phyloP scores from a whole-genome alignment of 1,140 invertebrate species.

The Epicauta chinensis region DNA sequence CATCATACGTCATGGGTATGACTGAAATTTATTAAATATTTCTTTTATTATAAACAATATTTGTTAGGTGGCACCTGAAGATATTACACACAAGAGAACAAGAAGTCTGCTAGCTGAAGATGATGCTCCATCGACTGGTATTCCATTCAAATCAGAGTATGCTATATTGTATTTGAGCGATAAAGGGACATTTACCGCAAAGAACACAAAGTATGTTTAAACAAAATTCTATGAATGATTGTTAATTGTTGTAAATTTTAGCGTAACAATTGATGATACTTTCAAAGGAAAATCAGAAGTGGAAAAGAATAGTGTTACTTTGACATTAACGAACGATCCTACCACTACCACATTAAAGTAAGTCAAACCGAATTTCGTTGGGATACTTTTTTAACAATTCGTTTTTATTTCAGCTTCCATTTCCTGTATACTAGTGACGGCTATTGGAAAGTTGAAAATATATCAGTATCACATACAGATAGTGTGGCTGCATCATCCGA shows the following conservation, averaged over 20 bases:
- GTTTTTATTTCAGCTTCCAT: conserved; percentile 4
- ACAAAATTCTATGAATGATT: neutral
- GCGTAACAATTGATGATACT: neutral
- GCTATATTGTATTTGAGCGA: conserved; percentile 1
- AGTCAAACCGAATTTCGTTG: too few relatives aligned
- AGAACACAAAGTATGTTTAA: neutral
- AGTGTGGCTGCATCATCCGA: too few relatives aligned
- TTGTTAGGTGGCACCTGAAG: conserved; percentile 20
- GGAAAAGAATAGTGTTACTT: too few relatives aligned
- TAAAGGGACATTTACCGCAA: neutral
- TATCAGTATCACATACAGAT: neutral
- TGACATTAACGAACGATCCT: too few relatives aligned
- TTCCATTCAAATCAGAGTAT: neutral
- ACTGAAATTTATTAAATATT: conserved; percentile 15
- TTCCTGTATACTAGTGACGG: conserved; percentile 13
- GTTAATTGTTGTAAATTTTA: neutral
- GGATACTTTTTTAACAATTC: too few relatives aligned
- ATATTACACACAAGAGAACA: conserved; percentile 9
- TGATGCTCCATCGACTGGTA: neutral
- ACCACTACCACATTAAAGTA: too few relatives aligned
- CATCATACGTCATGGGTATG: conserved; percentile 39
- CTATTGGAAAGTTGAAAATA: conserved; percentile 17
- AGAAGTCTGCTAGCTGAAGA: conserved; percentile 6
- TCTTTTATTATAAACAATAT: conserved; percentile 13
- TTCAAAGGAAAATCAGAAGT: neutral